phyloP scores from a whole-genome alignment of 1,140 invertebrate genomes.

The Lethocerus indicus region DNA sequence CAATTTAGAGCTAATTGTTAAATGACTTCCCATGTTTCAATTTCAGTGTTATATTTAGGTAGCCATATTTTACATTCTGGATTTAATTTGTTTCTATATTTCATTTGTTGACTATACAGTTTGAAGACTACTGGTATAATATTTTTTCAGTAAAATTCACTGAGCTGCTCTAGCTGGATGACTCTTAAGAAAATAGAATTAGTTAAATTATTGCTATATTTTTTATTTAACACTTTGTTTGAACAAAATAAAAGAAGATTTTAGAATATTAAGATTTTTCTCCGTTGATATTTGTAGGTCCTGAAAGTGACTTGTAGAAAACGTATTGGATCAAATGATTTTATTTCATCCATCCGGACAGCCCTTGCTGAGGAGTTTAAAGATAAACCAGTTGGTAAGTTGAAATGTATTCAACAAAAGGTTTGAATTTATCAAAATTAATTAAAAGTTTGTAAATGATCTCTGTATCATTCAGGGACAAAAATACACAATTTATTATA shows the following conservation, averaged over 20 bases:
- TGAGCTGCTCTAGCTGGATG: neutral
- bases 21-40: too few relatives aligned
- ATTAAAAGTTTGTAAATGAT: too few relatives aligned
- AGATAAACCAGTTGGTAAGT: slow-evolving; percentile 53
- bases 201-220: neutral
- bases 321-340: slow-evolving; percentile 61
- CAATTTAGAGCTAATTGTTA: too few relatives aligned
- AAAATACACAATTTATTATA: too few relatives aligned
- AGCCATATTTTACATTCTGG: neutral
- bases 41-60: too few relatives aligned
- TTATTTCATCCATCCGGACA: slow-evolving; percentile 65
- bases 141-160: neutral
- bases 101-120: neutral
- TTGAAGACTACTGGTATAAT: neutral
- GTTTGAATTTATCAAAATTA: neutral
- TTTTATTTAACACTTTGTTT: neutral
- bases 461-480: too few relatives aligned
- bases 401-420: neutral
- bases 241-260: neutral
- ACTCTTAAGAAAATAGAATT: neutral
- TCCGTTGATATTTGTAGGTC: slow-evolving; percentile 34
- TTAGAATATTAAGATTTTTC: too few relatives aligned
- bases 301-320: slow-evolving; percentile 64
- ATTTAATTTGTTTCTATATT: neutral
- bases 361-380: slow-evolving; percentile 49